Conservation (phyloP, 2,797 vertebrate genomes). For the Siniperca obscura region DNA sequence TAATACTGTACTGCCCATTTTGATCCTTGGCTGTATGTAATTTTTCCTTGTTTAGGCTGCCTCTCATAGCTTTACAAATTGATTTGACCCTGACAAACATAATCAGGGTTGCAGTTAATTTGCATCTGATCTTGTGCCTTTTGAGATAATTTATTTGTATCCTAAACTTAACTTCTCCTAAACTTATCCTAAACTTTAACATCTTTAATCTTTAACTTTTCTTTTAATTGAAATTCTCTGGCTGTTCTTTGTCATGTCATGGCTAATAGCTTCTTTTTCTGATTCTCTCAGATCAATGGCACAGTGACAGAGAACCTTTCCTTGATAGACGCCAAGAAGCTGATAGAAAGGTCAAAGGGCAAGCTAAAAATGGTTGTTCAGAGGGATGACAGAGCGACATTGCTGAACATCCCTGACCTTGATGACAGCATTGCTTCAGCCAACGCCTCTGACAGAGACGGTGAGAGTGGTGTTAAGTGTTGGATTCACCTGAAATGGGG, state of each 20-base stretch:
- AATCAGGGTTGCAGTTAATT: conserved; percentile 7
- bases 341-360: conserved; percentile 99
- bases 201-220: background rate
- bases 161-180: background rate
- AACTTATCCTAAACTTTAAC: too few relatives aligned
- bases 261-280: conserved; percentile 28
- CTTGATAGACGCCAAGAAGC: conserved; percentile 97
- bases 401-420: conserved; percentile 98
- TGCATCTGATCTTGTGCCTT: conserved; percentile 18
- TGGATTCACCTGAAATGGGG: conserved; percentile 12
- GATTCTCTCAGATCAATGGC: conserved; percentile 92
- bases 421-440: conserved; percentile 98
- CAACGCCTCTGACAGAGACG: conserved; percentile 97
- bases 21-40: background rate
- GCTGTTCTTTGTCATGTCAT: background rate
- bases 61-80: conserved; percentile 9
- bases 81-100: conserved; percentile 19
- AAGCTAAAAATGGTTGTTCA: conserved; percentile 99
- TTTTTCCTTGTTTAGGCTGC: background rate
- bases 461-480: conserved; percentile 82
- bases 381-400: conserved; percentile 94
- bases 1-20: background rate
- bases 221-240: conserved; percentile 10
- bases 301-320: conserved; percentile 99
- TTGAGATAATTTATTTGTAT: conserved; percentile 3